Percentiles rank a stretch among this genome's conserved stretches.
These are phyloP conservation scores for Eulemur coronatus DNA, from an alignment of 2,797 vertebrate genomes.

Conservation along the genomic window DNA sequence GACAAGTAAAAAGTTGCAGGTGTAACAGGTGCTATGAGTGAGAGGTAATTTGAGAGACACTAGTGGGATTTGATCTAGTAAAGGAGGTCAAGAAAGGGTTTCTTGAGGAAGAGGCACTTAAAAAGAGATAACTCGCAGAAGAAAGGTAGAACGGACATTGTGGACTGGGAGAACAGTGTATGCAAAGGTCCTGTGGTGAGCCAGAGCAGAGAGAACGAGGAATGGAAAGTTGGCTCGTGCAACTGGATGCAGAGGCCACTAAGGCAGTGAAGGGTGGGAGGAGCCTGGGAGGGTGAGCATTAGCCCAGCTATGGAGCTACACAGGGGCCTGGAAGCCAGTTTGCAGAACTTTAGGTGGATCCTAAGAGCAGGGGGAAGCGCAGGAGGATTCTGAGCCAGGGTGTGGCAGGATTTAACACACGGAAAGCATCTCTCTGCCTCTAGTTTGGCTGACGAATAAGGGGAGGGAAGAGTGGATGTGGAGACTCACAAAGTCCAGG, in stretches of 20 bases:
- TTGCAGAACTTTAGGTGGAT: not conserved
- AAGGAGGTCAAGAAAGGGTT: not conserved
- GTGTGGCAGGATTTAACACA: not conserved
- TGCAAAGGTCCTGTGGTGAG: not conserved
- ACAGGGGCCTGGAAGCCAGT: not conserved
- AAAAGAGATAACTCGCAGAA: not conserved
- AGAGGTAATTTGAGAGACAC: not conserved
- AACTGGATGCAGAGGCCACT: not conserved
- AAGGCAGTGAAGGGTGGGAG: not conserved
- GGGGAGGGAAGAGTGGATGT: not conserved
- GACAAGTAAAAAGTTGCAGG: not conserved
- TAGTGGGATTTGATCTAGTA: not conserved
- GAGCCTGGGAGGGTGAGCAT: not conserved
- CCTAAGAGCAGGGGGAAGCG: not conserved
- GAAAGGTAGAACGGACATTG: not conserved
- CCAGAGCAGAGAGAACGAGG: not conserved
- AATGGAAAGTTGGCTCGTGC: not conserved
- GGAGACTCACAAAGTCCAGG: not conserved
- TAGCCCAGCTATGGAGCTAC: fast-evolving
- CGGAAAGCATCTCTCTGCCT: not conserved
- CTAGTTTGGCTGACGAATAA: too few relatives aligned
- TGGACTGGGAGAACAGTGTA: not conserved
- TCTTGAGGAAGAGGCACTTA: not conserved
- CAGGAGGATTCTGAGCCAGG: not conserved
- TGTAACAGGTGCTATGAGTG: too few relatives aligned